phyloP scores from a whole-genome alignment of 1,140 invertebrate species.

The Sitophilus oryzae region DNA sequence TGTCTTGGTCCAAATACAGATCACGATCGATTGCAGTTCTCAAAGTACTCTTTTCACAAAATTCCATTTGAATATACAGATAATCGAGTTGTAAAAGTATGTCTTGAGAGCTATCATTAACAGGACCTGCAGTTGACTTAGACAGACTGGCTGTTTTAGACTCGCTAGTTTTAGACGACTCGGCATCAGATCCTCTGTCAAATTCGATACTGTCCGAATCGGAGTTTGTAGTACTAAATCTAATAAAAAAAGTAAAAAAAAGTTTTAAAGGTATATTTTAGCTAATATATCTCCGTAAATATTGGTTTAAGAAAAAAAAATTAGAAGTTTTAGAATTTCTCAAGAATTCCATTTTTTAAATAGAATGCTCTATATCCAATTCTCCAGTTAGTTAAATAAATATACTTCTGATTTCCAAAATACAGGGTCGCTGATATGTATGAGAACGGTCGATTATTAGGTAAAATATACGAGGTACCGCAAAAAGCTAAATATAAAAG shows the following conservation, averaged over 20 bases:
- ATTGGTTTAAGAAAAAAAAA: too few species aligned
- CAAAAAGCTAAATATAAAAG: too few species aligned
- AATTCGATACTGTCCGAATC: constrained; percentile 48
- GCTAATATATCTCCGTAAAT: too few species aligned
- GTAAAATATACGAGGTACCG: too few species aligned
- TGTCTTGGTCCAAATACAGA: constrained; percentile 68
- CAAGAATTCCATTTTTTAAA: too few species aligned
- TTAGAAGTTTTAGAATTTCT: too few species aligned
- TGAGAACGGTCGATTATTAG: too few species aligned
- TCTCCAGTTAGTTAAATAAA: too few species aligned
- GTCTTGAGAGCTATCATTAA: constrained; percentile 12
- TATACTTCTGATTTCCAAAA: background rate
- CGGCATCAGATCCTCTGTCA: constrained; percentile 47
- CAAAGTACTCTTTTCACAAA: constrained; percentile 81
- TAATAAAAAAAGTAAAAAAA: background rate
- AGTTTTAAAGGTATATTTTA: too few species aligned
- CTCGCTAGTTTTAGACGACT: constrained; percentile 12
- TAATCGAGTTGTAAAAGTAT: constrained; percentile 50
- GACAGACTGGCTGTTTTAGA: constrained; percentile 9
- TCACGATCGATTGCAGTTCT: constrained; percentile 81
- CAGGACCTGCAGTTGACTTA: constrained; percentile 2
- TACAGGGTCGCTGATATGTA: too few species aligned
- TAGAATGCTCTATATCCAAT: too few species aligned
- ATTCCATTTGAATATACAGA: constrained; percentile 92
- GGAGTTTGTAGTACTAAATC: constrained; percentile 5